Conservation (phyloP, 2,888 invertebrate species). For the Polymixis lichenea region DNA sequence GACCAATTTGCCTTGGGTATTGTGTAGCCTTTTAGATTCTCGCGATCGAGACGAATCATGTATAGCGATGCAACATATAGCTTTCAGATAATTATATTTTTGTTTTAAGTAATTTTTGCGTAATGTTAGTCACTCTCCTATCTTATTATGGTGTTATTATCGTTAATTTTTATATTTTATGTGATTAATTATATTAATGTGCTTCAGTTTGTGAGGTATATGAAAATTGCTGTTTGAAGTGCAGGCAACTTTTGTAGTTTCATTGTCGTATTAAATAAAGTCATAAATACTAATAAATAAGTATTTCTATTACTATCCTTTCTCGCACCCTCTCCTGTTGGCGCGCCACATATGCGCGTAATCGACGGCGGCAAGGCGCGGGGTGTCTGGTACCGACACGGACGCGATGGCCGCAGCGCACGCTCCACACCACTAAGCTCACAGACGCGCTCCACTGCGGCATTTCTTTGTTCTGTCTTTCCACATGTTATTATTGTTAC, state of each 20-base stretch:
- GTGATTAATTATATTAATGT: conserved; percentile 81
- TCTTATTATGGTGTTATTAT: conserved; percentile 84
- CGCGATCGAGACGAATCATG: conserved; percentile 88
- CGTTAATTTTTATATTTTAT: conserved; percentile 86
- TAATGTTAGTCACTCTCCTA: conserved; percentile 88
- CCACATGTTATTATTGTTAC: too few species aligned
- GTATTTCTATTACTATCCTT: conserved; percentile 57
- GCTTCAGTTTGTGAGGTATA: conserved; percentile 90
- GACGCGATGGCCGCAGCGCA: too few species aligned
- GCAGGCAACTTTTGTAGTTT: conserved; percentile 91
- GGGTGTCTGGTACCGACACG: too few species aligned
- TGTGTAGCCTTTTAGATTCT: conserved; percentile 89
- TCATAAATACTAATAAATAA: conserved; percentile 87
- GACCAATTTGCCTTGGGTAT: conserved; percentile 91
- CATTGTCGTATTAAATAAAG: conserved; percentile 91
- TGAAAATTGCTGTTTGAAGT: conserved; percentile 88
- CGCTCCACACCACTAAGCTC: too few species aligned
- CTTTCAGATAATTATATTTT: conserved; percentile 83
- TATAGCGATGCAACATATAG: conserved; percentile 86
- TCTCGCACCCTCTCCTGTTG: too few species aligned
- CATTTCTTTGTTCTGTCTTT: too few species aligned
- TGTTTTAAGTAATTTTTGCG: conserved; percentile 85
- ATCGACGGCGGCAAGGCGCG: too few species aligned
- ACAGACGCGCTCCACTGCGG: too few species aligned
- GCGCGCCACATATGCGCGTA: too few species aligned